Percentiles rank a stretch among this genome's conserved stretches.
These are phyloP conservation scores for Anarsia innoxiella DNA, from an alignment of 2,888 invertebrate species.

Conservation along the genomic window DNA sequence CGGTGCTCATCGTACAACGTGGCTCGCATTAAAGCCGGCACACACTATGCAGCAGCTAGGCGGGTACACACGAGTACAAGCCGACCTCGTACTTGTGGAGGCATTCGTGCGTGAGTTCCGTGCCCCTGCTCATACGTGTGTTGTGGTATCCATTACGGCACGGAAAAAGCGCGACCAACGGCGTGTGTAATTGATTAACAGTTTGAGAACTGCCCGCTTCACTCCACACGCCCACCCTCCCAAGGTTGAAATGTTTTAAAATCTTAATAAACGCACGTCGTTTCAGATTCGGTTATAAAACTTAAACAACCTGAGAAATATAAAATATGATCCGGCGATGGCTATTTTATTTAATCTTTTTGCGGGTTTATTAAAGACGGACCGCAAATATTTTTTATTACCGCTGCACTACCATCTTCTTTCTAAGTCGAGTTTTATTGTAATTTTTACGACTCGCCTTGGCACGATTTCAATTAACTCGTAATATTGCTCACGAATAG, in stretches of 20 bases:
- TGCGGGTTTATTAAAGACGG: conserved; percentile 32
- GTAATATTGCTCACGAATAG: conserved; percentile 1
- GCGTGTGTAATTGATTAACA: conserved; percentile 69
- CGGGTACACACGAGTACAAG: conserved; percentile 40
- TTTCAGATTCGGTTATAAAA: conserved; percentile 28
- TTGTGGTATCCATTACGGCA: conserved; percentile 63
- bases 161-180: conserved; percentile 61
- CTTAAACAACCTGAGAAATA: conserved; percentile 27
- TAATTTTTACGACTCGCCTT: conserved; percentile 31
- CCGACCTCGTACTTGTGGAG: conserved; percentile 40
- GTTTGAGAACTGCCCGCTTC: conserved; percentile 44
- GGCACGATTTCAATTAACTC: conserved; percentile 39
- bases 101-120: conserved; percentile 61
- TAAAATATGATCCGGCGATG: conserved; percentile 14
- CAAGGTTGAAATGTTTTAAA: conserved; percentile 29
- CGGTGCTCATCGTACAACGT: not conserved
- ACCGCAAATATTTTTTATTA: conserved; percentile 31
- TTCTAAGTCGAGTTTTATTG: conserved; percentile 15
- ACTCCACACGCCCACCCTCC: conserved; percentile 5
- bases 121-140: conserved; percentile 31
- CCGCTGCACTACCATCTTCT: conserved; percentile 26
- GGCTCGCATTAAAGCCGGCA: conserved; percentile 28
- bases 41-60: too few relatives aligned
- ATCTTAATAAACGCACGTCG: conserved; percentile 47
- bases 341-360: conserved; percentile 34